phyloP scores from a whole-genome alignment of 2,888 invertebrate species.

The Flexamia atlantica region DNA sequence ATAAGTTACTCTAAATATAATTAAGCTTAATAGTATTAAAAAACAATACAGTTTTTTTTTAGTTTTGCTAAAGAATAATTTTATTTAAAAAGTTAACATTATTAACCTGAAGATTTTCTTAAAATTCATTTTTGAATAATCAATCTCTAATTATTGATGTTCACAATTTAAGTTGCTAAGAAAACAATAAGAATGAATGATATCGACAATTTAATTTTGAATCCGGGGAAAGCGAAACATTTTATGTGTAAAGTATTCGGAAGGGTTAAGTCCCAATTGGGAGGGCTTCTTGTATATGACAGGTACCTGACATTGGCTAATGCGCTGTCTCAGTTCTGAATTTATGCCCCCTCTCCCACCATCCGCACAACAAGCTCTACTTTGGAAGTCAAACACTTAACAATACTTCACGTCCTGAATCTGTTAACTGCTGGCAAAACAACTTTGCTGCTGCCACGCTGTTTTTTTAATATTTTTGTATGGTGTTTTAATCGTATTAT shows the following conservation, averaged over 20 bases:
- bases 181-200: not conserved
- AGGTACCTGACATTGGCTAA: constrained; percentile 23
- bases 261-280: constrained; percentile 19
- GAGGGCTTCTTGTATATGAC: constrained; percentile 3
- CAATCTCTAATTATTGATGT: too few relatives aligned
- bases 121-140: too few relatives aligned
- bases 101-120: too few relatives aligned
- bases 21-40: too few relatives aligned
- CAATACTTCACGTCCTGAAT: constrained; percentile 7
- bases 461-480: too few relatives aligned
- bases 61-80: too few relatives aligned
- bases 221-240: not conserved
- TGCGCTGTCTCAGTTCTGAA: constrained; percentile 26
- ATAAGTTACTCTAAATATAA: too few relatives aligned
- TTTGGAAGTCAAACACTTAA: constrained; percentile 26
- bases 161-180: too few relatives aligned
- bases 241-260: not conserved
- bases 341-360: not conserved
- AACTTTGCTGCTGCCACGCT: not conserved
- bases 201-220: not conserved
- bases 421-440: not conserved
- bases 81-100: too few relatives aligned
- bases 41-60: too few relatives aligned
- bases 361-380: not conserved
- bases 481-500: too few relatives aligned